phyloP scores from a whole-genome alignment of 2,797 vertebrate species.

The Simalia tracyae region DNA sequence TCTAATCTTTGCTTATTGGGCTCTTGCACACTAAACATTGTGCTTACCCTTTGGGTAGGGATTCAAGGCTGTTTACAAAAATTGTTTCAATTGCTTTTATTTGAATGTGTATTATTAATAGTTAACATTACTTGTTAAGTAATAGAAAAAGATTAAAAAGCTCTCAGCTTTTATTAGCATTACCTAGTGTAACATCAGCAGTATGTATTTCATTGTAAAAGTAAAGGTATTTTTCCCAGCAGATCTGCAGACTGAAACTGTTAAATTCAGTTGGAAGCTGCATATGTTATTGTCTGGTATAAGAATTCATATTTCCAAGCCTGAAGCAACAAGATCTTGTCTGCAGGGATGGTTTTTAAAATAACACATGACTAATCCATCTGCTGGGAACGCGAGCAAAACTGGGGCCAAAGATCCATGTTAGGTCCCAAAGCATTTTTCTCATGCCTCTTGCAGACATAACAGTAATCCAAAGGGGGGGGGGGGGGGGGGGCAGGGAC shows the following conservation, averaged over 20 bases:
- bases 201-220: constrained; percentile 61
- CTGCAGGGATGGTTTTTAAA: constrained; percentile 71
- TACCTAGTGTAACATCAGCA: constrained; percentile 8
- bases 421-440: constrained; percentile 62
- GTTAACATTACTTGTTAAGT: too few species aligned
- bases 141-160: constrained; percentile 1
- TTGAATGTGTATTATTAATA: neutral
- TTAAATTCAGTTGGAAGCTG: constrained; percentile 71
- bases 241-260: constrained; percentile 66
- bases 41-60: neutral
- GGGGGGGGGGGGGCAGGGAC: neutral
- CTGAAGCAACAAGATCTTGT: constrained; percentile 68
- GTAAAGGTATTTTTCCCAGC: constrained; percentile 64
- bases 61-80: neutral
- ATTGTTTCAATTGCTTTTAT: neutral
- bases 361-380: constrained; percentile 62
- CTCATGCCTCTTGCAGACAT: constrained; percentile 70
- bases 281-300: constrained; percentile 69
- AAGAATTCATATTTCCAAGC: constrained; percentile 72
- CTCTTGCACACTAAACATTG: neutral
- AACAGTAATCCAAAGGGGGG: constrained; percentile 55
- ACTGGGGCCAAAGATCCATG: constrained; percentile 50
- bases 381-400: constrained; percentile 52
- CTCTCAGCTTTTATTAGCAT: constrained; percentile 50
- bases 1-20: neutral